These are phyloP conservation scores for Salmo trutta DNA, from an alignment of 2,797 vertebrate species.

Conservation along the genomic window DNA sequence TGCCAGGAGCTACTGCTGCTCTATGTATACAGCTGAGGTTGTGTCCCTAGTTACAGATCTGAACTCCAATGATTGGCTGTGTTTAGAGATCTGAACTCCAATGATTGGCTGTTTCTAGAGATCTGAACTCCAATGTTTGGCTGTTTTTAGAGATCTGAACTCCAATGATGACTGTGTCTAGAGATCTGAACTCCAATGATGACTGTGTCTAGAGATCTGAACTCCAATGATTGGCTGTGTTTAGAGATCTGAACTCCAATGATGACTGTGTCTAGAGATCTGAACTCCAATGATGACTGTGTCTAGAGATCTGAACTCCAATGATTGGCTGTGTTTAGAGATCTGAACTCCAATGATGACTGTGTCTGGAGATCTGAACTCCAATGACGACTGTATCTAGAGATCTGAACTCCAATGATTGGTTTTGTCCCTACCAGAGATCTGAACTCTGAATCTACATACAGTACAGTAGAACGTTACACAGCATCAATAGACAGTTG, in stretches of 20 bases:
- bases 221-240: background rate
- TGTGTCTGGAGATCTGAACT: too few relatives aligned
- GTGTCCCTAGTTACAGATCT: slow-evolving; percentile 13
- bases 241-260: background rate
- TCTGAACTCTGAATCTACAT: too few relatives aligned
- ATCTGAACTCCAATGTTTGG: background rate
- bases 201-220: background rate
- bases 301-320: background rate
- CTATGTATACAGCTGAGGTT: slow-evolving; percentile 39
- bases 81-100: background rate
- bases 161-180: slow-evolving; percentile 6
- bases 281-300: slow-evolving; percentile 9
- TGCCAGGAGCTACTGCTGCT: slow-evolving; percentile 55
- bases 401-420: too few relatives aligned
- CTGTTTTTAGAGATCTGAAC: background rate
- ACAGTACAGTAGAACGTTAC: too few relatives aligned
- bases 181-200: background rate
- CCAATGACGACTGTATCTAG: too few relatives aligned
- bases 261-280: too few relatives aligned
- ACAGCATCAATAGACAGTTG: too few relatives aligned
- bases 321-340: background rate
- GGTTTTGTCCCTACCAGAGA: too few relatives aligned
- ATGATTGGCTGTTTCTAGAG: background rate
- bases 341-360: background rate
- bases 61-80: slow-evolving; percentile 19